Evolutionary conservation across 1,140 invertebrate species (phyloP).

Genomic region (Ceratina australensis): DNA sequence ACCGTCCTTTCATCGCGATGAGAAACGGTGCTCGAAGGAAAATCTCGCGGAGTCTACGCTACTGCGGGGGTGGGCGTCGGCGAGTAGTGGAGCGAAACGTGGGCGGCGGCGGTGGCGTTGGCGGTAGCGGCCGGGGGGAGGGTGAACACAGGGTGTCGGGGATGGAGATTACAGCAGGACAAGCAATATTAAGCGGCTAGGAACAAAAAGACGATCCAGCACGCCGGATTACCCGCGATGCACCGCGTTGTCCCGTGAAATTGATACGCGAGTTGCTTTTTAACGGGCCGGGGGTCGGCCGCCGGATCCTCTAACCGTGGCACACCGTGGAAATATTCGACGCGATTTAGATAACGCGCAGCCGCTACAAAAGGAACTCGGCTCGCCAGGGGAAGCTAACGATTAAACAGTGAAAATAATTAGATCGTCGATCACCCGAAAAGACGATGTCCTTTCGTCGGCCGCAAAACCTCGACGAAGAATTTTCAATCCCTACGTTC

Average conservation of each 20-base stretch:
- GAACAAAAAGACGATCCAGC: constrained; percentile 76
- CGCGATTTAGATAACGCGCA: constrained; percentile 64
- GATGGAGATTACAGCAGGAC: constrained; percentile 72
- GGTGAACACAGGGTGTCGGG: constrained; percentile 54
- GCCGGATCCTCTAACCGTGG: constrained; percentile 29
- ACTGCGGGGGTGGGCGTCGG: constrained; percentile 27
- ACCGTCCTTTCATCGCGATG: neutral
- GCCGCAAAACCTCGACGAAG: neutral
- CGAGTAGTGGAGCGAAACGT: constrained; percentile 55
- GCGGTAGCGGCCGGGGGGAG: constrained; percentile 28
- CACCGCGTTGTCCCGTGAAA: constrained; percentile 76
- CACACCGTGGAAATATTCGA: constrained; percentile 60
- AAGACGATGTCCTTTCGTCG: constrained; percentile 29
- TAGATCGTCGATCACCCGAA: constrained; percentile 59
- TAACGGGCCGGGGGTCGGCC: constrained; percentile 50
- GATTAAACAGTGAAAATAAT: constrained; percentile 66
- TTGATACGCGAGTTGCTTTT: constrained; percentile 76
- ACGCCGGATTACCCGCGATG: constrained; percentile 71
- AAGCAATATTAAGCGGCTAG: constrained; percentile 75
- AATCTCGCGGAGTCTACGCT: constrained; percentile 42
- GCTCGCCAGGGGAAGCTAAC: constrained; percentile 27
- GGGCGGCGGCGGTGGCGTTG: constrained; percentile 20
- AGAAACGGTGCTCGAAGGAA: constrained; percentile 23
- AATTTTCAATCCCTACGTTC: too few species aligned
- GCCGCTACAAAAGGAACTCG: constrained; percentile 50